A percentile compares a stretch with the other conserved stretches of the same genome.
phyloP scores from a whole-genome alignment of 2,797 vertebrate species.

The Gallinago nigripennis region DNA sequence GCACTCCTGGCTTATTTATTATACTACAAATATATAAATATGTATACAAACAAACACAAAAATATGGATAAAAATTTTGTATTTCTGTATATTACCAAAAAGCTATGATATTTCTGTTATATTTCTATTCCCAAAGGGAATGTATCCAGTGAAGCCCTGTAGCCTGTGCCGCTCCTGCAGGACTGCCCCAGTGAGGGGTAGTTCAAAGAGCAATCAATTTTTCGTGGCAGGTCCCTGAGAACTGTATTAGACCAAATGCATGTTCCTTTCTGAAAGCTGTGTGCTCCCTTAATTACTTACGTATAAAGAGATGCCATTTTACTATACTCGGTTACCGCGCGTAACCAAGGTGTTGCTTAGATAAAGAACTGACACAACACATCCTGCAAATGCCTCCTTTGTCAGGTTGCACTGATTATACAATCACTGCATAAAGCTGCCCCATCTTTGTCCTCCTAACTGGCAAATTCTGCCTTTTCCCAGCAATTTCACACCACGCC shows the following conservation, averaged over 20 bases:
- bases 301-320: slow-evolving; percentile 50
- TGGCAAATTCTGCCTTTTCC: neutral
- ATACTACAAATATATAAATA: neutral
- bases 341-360: slow-evolving; percentile 6
- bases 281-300: neutral
- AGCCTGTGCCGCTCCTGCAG: neutral
- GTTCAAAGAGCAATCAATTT: slow-evolving; percentile 23
- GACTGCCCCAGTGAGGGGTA: neutral
- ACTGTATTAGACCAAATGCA: neutral
- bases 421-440: neutral
- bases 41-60: neutral
- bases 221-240: neutral
- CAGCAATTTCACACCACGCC: neutral
- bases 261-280: slow-evolving; percentile 7
- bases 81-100: neutral
- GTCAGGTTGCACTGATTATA: neutral
- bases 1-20: neutral
- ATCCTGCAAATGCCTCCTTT: slow-evolving; percentile 22
- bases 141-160: neutral
- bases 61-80: neutral
- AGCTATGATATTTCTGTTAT: neutral
- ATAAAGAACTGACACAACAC: slow-evolving; percentile 48
- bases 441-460: neutral
- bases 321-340: neutral
- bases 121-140: neutral